Base-by-base conservation (phyloP, 2,888 invertebrate species). In the Parasteatoda lunata region DNA sequence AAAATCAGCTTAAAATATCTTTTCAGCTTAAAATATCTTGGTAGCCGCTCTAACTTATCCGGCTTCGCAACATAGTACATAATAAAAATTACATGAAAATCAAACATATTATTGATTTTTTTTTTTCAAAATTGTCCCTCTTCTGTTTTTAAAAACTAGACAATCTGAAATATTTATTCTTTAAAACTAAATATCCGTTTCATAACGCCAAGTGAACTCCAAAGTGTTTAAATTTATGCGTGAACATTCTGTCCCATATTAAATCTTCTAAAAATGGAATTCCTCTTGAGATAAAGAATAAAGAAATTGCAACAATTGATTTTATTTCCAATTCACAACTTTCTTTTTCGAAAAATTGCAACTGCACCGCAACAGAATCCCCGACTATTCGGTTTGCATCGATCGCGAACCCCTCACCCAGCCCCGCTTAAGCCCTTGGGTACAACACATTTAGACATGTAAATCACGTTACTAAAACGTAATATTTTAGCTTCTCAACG, bases 381-480 rank as follows among this genome's bases (percentile, higher is more conserved):
- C 73, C 49, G 69, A 70, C 72, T 79, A 85, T 85, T 79, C 76
- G 49, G 79, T 85, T 85, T 79, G 69, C 64, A 85, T 85, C 79
- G 84, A 85, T 73, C 73, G 83, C 6, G 72, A 49, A 48, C 66
- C 77, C 49, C 30, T 73, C 73, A 77, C n/a, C 59, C 11, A 59
- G 59, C n/a, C 59, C 59, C 15, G 64, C 78, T 72, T 78, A 78
- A 68, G 75, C 69, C 79, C 13, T 51, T 47, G 70, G 69, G 79
- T 85, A 85, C 84, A 85, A 85, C 78, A 51, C 79, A 85, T 85
- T 79, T 79, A 85, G 70, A 85, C 84, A 85, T 85, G 79, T 76
- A 85, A 85, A 85, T 85, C 84, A 79, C 79, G 79, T 85, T 85
- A 85, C 75, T 73, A 75, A 85, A 85, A 85, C 79, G 79, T 85